phyloP scores from a whole-genome alignment of 2,797 vertebrate species.

The Acipenser oxyrinchus region DNA sequence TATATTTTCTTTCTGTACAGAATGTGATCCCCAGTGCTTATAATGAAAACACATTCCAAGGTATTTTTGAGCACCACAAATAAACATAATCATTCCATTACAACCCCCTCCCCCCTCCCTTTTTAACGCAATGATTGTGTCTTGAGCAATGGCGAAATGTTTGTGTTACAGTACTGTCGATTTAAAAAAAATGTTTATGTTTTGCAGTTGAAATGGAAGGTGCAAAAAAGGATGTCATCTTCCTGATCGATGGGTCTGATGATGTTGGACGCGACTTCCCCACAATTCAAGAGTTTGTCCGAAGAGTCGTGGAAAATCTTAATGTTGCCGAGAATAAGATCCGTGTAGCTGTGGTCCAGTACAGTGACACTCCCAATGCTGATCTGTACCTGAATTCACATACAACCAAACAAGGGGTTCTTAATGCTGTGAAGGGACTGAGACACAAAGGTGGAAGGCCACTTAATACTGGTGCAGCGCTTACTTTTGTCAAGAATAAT shows the following conservation, averaged over 20 bases:
- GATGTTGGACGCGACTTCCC: constrained; percentile 19
- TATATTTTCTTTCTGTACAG: too few relatives aligned
- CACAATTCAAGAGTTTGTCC: constrained; percentile 19
- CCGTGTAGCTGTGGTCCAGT: constrained; percentile 75
- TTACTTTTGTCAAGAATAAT: constrained; percentile 68
- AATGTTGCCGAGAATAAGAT: too few relatives aligned
- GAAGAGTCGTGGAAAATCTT: constrained; percentile 14
- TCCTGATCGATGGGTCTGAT: constrained; percentile 28
- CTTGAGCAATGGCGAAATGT: too few relatives aligned
- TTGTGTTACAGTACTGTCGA: too few relatives aligned
- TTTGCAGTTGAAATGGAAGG: constrained; percentile 3
- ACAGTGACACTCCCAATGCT: constrained; percentile 62
- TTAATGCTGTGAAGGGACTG: constrained; percentile 57
- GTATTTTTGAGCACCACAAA: too few relatives aligned
- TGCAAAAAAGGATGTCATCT: constrained; percentile 25
- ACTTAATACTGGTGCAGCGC: constrained; percentile 76
- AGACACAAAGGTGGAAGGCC: constrained; percentile 64
- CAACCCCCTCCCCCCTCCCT: too few relatives aligned
- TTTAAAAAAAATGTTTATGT: not conserved
- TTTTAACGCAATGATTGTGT: too few relatives aligned
- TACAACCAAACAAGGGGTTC: constrained; percentile 66
- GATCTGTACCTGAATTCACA: constrained; percentile 79
- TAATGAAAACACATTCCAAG: too few relatives aligned
- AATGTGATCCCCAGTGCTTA: too few relatives aligned
- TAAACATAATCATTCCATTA: too few relatives aligned